Conservation (phyloP, 2,888 invertebrate genomes). For the Anodontia alba region DNA sequence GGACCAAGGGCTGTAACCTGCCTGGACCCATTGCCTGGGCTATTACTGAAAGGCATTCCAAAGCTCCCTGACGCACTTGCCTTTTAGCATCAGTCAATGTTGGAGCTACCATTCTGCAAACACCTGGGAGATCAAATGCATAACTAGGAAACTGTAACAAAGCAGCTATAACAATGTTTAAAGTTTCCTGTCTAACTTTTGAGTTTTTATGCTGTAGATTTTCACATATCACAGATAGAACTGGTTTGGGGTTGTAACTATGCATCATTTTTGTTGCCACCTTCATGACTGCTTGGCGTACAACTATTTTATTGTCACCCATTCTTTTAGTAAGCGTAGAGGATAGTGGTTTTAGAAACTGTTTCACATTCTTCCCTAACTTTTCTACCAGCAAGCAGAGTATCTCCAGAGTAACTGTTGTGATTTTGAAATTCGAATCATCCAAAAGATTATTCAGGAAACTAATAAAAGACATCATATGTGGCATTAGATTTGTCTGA, state of each 20-base stretch:
- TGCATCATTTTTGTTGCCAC: slow-evolving; percentile 87
- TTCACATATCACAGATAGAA: slow-evolving; percentile 86
- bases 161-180: slow-evolving; percentile 91
- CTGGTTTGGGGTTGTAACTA: slow-evolving; percentile 86
- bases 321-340: slow-evolving; percentile 85
- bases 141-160: slow-evolving; percentile 92
- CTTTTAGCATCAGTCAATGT: slow-evolving; percentile 88
- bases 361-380: slow-evolving; percentile 84
- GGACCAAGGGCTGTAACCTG: slow-evolving; percentile 87
- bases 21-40: slow-evolving; percentile 90
- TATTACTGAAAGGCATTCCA: slow-evolving; percentile 92
- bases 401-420: slow-evolving; percentile 86
- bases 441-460: slow-evolving; percentile 87
- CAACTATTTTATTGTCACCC: slow-evolving; percentile 86
- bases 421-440: slow-evolving; percentile 88
- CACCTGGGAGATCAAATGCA: slow-evolving; percentile 88
- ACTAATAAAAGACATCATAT: slow-evolving; percentile 88
- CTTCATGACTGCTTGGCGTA: slow-evolving; percentile 86
- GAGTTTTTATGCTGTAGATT: slow-evolving; percentile 86
- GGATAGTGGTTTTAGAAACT: slow-evolving; percentile 86
- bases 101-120: slow-evolving; percentile 85
- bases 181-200: slow-evolving; percentile 90
- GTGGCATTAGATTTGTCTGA: slow-evolving; percentile 86
- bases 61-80: slow-evolving; percentile 91
- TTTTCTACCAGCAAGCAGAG: slow-evolving; percentile 85